Conservation (phyloP, 2,113 vertebrate genomes). For the Urocynchramus pylzowi region DNA sequence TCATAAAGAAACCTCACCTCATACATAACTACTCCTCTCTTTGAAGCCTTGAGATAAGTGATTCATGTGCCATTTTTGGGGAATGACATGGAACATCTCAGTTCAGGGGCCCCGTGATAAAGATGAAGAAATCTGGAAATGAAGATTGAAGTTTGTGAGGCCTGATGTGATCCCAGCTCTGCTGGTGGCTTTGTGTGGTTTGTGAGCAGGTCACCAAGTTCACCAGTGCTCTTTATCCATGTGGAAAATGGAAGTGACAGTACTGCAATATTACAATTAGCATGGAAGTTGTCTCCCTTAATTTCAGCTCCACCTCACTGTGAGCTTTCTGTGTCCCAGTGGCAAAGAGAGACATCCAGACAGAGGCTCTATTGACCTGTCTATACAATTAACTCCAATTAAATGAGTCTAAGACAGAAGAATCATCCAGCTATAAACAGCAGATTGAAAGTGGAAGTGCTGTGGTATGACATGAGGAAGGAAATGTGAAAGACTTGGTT, state of each 20-base stretch:
- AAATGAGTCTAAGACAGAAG: background rate
- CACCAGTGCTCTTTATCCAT: background rate
- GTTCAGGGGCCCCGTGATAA: background rate
- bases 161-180: background rate
- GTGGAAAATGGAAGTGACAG: background rate
- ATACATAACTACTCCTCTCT: background rate
- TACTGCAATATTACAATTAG: background rate
- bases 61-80: background rate
- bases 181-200: background rate
- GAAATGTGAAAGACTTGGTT: background rate
- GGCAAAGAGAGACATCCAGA: background rate
- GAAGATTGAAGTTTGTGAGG: background rate
- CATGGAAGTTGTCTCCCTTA: fast-evolving
- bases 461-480: background rate
- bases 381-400: background rate
- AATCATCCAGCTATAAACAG: background rate
- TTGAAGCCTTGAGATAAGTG: background rate
- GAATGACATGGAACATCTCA: background rate
- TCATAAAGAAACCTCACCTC: background rate
- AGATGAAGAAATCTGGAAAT: background rate
- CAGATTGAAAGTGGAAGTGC: background rate
- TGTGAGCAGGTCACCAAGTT: background rate
- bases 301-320: background rate
- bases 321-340: background rate
- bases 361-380: background rate